Evolutionary conservation across 2,888 invertebrate species (phyloP), one percentile per base, ranked within the genome.

Genomic region (Agonopterix subpropinquella): DNA sequence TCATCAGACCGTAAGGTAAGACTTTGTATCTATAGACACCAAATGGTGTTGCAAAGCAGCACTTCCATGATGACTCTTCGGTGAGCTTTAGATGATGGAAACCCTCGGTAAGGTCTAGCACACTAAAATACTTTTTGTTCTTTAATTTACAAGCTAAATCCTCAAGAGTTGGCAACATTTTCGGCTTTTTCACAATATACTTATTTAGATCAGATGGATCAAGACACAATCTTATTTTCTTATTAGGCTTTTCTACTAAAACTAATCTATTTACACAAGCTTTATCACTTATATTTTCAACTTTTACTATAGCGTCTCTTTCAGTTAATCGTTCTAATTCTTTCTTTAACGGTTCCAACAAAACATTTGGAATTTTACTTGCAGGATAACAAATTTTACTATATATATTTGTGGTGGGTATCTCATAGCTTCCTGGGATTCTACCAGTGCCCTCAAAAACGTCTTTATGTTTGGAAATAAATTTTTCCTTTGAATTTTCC

Each of bases 221-320:
- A 36, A 45, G 36, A 45, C 49, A 53, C n/a, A 52, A 43, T 36
- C 50, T 48, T 11, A 52, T 15, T 8, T 43, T 50, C 8, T 41
- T 36, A 28, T 55, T 53, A 15, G 51, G 48, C 42, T 47, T 53
- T 18, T 53, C 53, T 15, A 55, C 51, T 2, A 53, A 18, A 4
- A 55, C 51, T 10, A 55, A 44, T 45, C 52, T 53, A 37, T 54
- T 55, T 1, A 60, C 37, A 56, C 49, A 54, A 8, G 54, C 51
- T 51, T 53, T 52, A n/a, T 49, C 43, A 47, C 47, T 43, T 11
- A 54, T 54, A 11, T 47, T 47, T 10, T 52, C 50, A n/a, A 59
- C 56, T 47, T 53, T 55, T 0, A 48, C 45, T 39, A 54, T 54
- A 11, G 50, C 42, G 8, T 53, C 49, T 47, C 57, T 51, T n/a